Evolutionary conservation across 2,888 invertebrate species (phyloP).

Genomic region (Craniophora ligustri): DNA sequence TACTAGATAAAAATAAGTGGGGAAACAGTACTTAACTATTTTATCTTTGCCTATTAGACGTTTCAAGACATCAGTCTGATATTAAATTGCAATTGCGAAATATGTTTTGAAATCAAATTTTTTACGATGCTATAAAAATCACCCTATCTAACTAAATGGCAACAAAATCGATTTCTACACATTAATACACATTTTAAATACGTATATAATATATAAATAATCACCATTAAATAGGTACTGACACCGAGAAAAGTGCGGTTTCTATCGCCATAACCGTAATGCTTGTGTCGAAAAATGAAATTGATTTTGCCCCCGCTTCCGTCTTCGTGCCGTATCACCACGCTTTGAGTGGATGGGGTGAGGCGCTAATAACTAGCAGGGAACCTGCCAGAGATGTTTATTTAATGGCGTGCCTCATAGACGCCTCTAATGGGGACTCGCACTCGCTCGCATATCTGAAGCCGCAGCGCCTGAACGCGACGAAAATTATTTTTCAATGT

Average conservation of each 20-base stretch:
- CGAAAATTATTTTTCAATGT: conserved; percentile 65
- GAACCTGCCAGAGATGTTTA: conserved; percentile 82
- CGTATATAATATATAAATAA: conserved; percentile 53
- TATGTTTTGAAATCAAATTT: background rate
- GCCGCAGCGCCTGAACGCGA: conserved; percentile 50
- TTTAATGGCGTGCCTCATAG: conserved; percentile 86
- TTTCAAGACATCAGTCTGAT: no score
- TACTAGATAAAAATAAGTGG: no score
- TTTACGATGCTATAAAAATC: conserved; percentile 7
- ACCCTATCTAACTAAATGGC: conserved; percentile 11
- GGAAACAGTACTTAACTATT: no score
- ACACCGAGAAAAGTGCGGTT: conserved; percentile 64
- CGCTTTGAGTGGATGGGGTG: conserved; percentile 82
- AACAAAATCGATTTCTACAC: conserved; percentile 33
- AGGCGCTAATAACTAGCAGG: conserved; percentile 86
- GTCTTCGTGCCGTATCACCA: conserved; percentile 86
- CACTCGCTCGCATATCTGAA: conserved; percentile 54
- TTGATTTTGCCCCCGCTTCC: conserved; percentile 84
- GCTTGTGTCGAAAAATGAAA: conserved; percentile 88
- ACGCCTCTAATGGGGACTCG: conserved; percentile 81
- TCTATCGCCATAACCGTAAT: conserved; percentile 80
- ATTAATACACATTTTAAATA: conserved; percentile 46
- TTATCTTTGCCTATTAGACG: no score
- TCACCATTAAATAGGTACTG: conserved; percentile 48
- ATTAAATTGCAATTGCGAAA: background rate